phyloP scores from a whole-genome alignment of 2,888 invertebrate genomes.

The Iphiclides podalirius region DNA sequence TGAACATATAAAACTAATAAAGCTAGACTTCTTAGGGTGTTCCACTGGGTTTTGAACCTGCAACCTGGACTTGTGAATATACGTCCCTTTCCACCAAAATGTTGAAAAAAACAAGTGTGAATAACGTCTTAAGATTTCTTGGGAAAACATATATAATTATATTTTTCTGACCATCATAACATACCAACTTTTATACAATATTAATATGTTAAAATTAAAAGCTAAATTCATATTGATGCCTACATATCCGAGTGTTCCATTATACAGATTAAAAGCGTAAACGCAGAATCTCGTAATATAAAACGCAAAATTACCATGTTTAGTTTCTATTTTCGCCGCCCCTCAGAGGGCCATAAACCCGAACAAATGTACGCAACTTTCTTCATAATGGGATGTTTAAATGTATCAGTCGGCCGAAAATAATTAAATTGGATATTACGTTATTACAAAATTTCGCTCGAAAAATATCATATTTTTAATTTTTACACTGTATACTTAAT shows the following conservation, averaged over 20 bases:
- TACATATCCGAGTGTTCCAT: too few species aligned
- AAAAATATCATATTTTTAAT: too few species aligned
- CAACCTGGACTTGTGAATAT: too few species aligned
- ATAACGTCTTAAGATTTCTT: not conserved
- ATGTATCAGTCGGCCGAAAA: not conserved
- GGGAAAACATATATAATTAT: not conserved
- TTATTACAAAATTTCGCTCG: not conserved
- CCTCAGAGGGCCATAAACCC: conserved; percentile 11
- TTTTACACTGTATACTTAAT: too few species aligned
- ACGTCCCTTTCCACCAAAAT: too few species aligned
- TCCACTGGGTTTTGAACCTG: too few species aligned
- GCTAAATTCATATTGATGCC: too few species aligned
- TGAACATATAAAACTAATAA: too few species aligned
- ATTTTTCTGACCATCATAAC: not conserved
- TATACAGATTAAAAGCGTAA: not conserved
- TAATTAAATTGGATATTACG: conserved; percentile 1
- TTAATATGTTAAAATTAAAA: not conserved
- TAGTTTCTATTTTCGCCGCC: conserved; percentile 4
- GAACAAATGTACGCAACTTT: conserved; percentile 8
- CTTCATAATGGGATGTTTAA: not conserved
- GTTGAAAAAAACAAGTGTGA: too few species aligned
- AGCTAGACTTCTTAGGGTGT: too few species aligned
- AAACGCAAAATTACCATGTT: not conserved
- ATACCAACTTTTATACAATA: not conserved
- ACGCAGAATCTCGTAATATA: conserved; percentile 1